A percentile compares a stretch with the other conserved stretches of the same genome.
These are phyloP conservation scores for Platalea minor DNA, from an alignment of 2,797 vertebrate genomes.

Conservation along the genomic window DNA sequence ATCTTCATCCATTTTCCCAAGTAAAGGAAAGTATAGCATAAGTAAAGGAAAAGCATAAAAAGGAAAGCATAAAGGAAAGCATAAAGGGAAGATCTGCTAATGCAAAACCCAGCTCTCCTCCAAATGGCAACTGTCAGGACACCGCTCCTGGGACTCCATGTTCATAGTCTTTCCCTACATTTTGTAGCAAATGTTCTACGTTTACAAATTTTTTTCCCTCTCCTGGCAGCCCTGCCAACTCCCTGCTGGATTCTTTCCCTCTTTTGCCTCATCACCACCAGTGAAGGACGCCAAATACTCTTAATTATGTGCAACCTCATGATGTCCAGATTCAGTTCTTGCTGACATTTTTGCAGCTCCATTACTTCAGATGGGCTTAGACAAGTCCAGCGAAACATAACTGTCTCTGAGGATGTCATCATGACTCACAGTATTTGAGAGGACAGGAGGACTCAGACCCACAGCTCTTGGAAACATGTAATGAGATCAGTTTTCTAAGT, in stretches of 20 bases:
- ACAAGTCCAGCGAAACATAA: background rate
- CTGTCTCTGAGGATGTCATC: background rate
- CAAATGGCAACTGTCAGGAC: background rate
- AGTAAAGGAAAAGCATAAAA: no score
- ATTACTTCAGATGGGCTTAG: background rate
- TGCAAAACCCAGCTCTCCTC: background rate
- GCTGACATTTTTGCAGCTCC: background rate
- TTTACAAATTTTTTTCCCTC: background rate
- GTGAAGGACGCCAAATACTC: background rate
- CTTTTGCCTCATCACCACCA: background rate
- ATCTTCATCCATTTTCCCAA: background rate
- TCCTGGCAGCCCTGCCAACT: background rate
- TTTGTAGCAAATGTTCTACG: background rate
- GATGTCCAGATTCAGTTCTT: background rate
- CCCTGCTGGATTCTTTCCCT: background rate
- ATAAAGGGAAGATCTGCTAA: background rate
- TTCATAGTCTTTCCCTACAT: background rate
- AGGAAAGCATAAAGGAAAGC: background rate
- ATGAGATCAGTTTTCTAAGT: background rate
- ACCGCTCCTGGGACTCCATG: background rate
- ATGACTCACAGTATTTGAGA: background rate
- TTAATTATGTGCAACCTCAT: background rate
- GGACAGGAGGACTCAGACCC: background rate
- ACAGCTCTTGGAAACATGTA: background rate
- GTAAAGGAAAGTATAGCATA: background rate